Percentiles rank a stretch among this genome's conserved stretches.
Conservation (phyloP, 2,888 invertebrate genomes). For the Cataglyphis albicans region DNA sequence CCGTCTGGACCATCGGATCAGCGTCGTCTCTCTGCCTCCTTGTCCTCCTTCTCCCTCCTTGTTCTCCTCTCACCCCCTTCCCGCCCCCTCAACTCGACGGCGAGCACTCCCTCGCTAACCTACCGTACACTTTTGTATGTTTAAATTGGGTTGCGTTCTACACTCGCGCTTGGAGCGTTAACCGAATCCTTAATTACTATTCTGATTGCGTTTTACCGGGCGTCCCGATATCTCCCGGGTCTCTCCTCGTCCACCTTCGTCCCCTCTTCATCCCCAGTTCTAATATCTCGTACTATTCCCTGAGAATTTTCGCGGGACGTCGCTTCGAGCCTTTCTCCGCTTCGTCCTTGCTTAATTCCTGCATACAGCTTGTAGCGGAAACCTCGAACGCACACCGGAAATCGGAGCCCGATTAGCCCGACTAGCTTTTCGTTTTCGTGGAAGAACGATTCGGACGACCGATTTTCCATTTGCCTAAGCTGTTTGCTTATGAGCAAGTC, state of each 20-base stretch:
- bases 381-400: background rate
- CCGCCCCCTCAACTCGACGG: slow-evolving; percentile 47
- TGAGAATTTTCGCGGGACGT: slow-evolving; percentile 66
- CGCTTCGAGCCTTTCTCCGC: slow-evolving; percentile 7
- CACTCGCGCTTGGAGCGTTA: slow-evolving; percentile 80
- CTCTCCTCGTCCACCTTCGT: slow-evolving; percentile 12
- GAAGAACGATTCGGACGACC: background rate
- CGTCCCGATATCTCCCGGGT: slow-evolving; percentile 68
- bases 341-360: slow-evolving; percentile 20
- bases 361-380: background rate
- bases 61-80: slow-evolving; percentile 44
- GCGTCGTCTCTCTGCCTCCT: slow-evolving; percentile 48
- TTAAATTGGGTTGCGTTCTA: slow-evolving; percentile 83
- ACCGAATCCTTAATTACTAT: slow-evolving; percentile 84
- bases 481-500: background rate
- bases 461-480: background rate
- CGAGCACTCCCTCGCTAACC: slow-evolving; percentile 73
- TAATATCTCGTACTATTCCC: slow-evolving; percentile 67
- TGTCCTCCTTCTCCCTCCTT: slow-evolving; percentile 44
- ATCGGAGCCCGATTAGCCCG: background rate
- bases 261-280: slow-evolving; percentile 18
- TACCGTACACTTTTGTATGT: slow-evolving; percentile 80
- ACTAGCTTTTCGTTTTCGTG: background rate
- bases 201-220: slow-evolving; percentile 80
- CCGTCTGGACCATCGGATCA: slow-evolving; percentile 38